Percentiles rank a stretch among this genome's conserved stretches.
Conservation (phyloP, 2,797 vertebrate genomes). For the Protosalanx chinensis region DNA sequence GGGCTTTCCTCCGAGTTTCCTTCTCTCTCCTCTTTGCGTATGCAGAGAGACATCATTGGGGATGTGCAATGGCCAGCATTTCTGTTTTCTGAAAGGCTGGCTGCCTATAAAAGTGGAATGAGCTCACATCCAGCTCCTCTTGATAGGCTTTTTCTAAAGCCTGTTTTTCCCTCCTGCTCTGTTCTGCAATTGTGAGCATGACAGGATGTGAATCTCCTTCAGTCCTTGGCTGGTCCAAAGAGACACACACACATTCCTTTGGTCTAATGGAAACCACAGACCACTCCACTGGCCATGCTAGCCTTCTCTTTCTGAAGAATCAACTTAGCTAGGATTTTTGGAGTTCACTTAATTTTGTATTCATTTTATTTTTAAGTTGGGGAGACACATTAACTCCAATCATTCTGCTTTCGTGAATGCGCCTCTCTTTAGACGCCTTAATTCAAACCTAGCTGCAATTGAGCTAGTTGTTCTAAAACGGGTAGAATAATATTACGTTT, state of each 20-base stretch:
- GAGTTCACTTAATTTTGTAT: background rate
- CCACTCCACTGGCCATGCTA: slow-evolving; percentile 6
- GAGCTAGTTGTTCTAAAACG: background rate
- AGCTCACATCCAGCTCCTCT: slow-evolving; percentile 48
- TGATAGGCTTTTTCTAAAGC: slow-evolving; percentile 17
- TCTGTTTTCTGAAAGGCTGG: slow-evolving; percentile 62
- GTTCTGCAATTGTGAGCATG: slow-evolving; percentile 29
- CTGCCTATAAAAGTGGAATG: slow-evolving; percentile 54
- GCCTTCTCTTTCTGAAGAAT: background rate
- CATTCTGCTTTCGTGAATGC: slow-evolving; percentile 26
- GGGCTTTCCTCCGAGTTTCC: slow-evolving; percentile 50
- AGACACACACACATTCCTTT: slow-evolving; percentile 4
- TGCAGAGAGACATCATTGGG: slow-evolving; percentile 66
- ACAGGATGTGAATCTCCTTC: slow-evolving; percentile 30
- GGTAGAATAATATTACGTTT: slow-evolving; percentile 38
- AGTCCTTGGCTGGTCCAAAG: slow-evolving; percentile 1
- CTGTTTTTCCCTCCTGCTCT: slow-evolving; percentile 19
- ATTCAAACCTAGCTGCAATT: background rate
- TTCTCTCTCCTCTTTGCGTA: slow-evolving; percentile 57
- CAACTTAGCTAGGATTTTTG: background rate
- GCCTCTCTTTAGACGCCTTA: background rate
- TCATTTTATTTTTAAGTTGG: background rate
- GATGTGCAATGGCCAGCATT: slow-evolving; percentile 66
- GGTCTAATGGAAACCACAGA: slow-evolving; percentile 10
- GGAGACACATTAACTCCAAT: slow-evolving; percentile 6